These are phyloP conservation scores for Anastrepha obliqua DNA, from an alignment of 1,140 invertebrate genomes.

Conservation along the genomic window DNA sequence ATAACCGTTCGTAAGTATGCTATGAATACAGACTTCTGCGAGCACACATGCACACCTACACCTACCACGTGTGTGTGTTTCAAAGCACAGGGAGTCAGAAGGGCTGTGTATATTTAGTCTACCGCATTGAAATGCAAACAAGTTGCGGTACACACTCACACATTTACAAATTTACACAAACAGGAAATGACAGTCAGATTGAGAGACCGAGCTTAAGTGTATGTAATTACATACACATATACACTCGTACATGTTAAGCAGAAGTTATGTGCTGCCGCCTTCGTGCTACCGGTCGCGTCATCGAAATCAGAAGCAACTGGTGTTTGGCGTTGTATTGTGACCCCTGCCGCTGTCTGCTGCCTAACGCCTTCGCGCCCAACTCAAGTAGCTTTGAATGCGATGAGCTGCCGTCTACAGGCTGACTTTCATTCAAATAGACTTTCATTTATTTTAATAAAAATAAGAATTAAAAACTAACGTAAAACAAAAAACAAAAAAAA, in stretches of 20 bases:
- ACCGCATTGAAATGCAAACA: constrained; percentile 44
- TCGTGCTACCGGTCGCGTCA: neutral
- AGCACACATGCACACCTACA: neutral
- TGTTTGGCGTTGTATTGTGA: constrained; percentile 42
- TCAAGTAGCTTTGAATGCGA: constrained; percentile 48
- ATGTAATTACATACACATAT: neutral
- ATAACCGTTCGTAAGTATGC: neutral
- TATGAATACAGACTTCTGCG: neutral
- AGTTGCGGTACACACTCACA: neutral
- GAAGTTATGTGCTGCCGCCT: neutral
- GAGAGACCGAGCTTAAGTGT: neutral
- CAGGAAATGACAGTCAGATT: neutral
- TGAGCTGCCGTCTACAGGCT: constrained; percentile 50
- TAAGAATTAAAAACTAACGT: neutral
- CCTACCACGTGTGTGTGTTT: neutral
- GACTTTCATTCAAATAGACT: constrained; percentile 39
- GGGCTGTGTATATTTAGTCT: neutral
- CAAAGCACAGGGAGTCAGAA: neutral
- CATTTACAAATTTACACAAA: neutral
- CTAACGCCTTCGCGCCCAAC: constrained; percentile 10
- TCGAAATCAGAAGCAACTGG: constrained; percentile 28
- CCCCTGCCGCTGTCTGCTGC: neutral
- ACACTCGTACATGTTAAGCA: neutral
- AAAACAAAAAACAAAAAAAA: neutral
- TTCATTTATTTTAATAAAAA: constrained; percentile 4